These are phyloP conservation scores for Platyscapa corneri DNA, from an alignment of 1,140 invertebrate genomes.

Conservation along the genomic window DNA sequence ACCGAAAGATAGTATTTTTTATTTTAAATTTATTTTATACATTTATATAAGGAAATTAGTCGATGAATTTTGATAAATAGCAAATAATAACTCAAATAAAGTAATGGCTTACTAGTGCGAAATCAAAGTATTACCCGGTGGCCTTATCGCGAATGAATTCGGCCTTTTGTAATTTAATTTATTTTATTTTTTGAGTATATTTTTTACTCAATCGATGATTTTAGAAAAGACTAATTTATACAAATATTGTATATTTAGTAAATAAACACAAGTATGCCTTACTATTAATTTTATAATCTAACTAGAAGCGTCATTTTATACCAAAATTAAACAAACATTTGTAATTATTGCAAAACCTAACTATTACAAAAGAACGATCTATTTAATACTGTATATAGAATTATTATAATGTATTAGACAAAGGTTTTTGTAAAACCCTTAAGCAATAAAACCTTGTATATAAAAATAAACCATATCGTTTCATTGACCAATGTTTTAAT, in stretches of 20 bases:
- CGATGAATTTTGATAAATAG: neutral
- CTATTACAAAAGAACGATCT: neutral
- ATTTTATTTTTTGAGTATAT: slow-evolving; percentile 32
- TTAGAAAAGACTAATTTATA: slow-evolving; percentile 42
- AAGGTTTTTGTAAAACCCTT: slow-evolving; percentile 27
- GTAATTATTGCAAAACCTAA: neutral
- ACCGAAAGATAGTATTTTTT: neutral
- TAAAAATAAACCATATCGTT: neutral
- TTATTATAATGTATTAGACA: slow-evolving; percentile 16
- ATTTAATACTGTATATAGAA: slow-evolving; percentile 50
- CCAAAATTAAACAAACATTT: slow-evolving; percentile 6
- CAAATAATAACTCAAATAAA: neutral
- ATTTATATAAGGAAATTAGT: neutral
- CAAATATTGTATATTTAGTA: slow-evolving; percentile 26
- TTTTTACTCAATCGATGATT: slow-evolving; percentile 20
- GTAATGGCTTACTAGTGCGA: slow-evolving; percentile 20
- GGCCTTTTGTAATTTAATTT: slow-evolving; percentile 46
- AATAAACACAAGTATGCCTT: neutral
- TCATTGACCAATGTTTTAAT: neutral
- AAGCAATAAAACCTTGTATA: slow-evolving; percentile 43
- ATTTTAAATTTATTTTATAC: neutral
- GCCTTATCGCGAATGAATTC: slow-evolving; percentile 45
- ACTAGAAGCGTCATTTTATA: slow-evolving; percentile 16
- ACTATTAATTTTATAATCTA: slow-evolving; percentile 7
- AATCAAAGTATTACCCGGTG: slow-evolving; percentile 61